Base-by-base conservation (phyloP, 2,888 invertebrate species). In the Asteroscopus sphinx region DNA sequence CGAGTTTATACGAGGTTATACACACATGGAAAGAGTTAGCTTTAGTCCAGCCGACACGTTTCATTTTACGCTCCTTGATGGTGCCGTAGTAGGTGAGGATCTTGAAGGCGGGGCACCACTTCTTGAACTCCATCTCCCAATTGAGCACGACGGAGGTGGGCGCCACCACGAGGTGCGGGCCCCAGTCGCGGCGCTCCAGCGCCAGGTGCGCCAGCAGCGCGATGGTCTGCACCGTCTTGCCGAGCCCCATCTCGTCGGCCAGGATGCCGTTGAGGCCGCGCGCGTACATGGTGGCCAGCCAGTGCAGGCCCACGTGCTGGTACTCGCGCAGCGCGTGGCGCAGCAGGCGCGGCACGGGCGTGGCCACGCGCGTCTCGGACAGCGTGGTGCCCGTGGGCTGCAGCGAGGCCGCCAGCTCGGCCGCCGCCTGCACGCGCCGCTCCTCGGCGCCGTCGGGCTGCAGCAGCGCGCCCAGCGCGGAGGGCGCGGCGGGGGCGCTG, bases 81-180 rank as follows among this genome's bases (percentile, higher is more conserved):
- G 97, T 96, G 40, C 99, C 99, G 87, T 99, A 99, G 89, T 99
- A 99, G 0, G 99, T 99, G 73, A 99, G 95, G 82, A 99, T 98
- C 95, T 99, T 99, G 89, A 99, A 99, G 47, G 98, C 98, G 0
- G 99, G 99, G 90, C 99, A 99, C 99, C 99, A 99, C 91, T 99
- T 99, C 92, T 99, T 99, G 85, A 99, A 98, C 92, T 99, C 99
- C 98, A 99, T 98, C 95, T 99, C 99, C 99, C 99, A 99, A 94
- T 99, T 99, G 64, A 99, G 95, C 97, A 99, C 99, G 46, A 99
- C 99, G 72, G 99, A 99, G 12, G 99, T 99, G 59, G 99, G 99
- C 73, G 99, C 99, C 66, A 99, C 98, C 74, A 99, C 99, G 17
- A 99, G 95, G 95, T 99, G 99, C 51, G 99, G 99, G 28, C 99